Conservation (phyloP, 23 tunicate species). For the Halocynthia aurantium region DNA sequence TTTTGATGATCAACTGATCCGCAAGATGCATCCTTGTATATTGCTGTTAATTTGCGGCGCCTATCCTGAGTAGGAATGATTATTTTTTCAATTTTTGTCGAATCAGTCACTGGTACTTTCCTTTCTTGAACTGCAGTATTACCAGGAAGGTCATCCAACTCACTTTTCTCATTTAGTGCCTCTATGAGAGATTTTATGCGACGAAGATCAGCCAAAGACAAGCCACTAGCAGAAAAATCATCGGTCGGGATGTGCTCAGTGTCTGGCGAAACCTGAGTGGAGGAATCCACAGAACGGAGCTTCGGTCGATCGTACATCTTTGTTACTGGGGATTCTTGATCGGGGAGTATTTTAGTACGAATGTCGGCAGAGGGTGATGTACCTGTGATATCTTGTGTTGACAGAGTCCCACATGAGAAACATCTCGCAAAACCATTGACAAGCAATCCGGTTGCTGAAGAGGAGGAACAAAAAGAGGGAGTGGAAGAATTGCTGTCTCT, state of each 20-base stretch:
- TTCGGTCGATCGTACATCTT: background rate
- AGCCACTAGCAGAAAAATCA: slow-evolving; percentile 1
- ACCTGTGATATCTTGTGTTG: slow-evolving; percentile 23
- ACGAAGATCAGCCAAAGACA: slow-evolving; percentile 45
- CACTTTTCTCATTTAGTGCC: slow-evolving; percentile 51
- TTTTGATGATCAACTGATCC: too few species aligned
- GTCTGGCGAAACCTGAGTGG: slow-evolving; percentile 73
- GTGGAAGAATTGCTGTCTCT: background rate
- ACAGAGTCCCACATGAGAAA: slow-evolving; percentile 57
- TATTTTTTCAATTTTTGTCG: too few species aligned
- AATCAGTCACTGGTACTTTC: too few species aligned
- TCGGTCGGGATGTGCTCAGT: slow-evolving; percentile 36
- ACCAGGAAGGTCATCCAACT: slow-evolving; percentile 10
- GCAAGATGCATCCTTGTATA: too few species aligned
- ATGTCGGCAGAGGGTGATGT: slow-evolving; percentile 4
- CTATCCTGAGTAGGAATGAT: too few species aligned
- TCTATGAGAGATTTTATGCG: slow-evolving; percentile 75
- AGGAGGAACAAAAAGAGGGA: background rate
- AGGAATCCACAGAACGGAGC: slow-evolving; percentile 49
- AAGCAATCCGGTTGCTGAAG: background rate
- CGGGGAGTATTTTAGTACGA: background rate
- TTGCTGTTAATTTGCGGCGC: too few species aligned
- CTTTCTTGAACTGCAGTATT: too few species aligned
- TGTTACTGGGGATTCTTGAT: background rate
- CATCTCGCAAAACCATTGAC: slow-evolving; percentile 43